Percentiles rank a stretch among this genome's conserved stretches.
Conservation (phyloP, 1,140 invertebrate species). For the Drosophila murphyi region DNA sequence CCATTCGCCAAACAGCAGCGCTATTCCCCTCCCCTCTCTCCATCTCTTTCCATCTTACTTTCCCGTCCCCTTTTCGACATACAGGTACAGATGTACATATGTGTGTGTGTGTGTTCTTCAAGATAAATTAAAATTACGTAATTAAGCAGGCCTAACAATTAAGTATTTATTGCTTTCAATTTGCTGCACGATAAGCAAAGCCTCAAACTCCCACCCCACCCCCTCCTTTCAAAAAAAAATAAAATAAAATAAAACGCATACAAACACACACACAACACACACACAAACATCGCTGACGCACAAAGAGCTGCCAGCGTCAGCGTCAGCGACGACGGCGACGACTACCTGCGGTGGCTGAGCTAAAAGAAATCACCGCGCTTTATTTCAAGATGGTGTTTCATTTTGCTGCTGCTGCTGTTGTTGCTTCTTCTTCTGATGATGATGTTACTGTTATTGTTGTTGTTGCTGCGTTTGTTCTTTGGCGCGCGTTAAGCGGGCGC, state of each 20-base stretch:
- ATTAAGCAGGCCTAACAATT: conserved; percentile 73
- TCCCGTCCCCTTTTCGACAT: not conserved
- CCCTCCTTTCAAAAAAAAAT: conserved; percentile 9
- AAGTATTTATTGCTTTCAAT: conserved; percentile 79
- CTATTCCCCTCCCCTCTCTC: not conserved
- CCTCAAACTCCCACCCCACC: conserved; percentile 3
- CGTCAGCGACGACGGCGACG: conserved; percentile 17
- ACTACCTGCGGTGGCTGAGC: conserved; percentile 44
- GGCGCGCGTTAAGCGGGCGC: conserved; percentile 20
- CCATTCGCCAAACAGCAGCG: conserved; percentile 1
- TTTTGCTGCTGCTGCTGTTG: conserved; percentile 13
- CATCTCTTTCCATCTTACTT: not conserved
- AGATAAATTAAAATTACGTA: conserved; percentile 77
- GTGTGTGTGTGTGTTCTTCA: conserved; percentile 29
- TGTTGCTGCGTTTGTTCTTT: conserved; percentile 27
- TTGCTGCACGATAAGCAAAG: conserved; percentile 69
- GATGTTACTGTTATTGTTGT: conserved; percentile 26
- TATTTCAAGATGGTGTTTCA: conserved; percentile 61
- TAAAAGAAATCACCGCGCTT: conserved; percentile 61
- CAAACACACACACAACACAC: not conserved
- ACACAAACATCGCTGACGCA: conserved; percentile 34
- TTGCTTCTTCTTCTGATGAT: conserved; percentile 26
- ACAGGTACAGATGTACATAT: not conserved
- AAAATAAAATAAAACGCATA: conserved; percentile 22
- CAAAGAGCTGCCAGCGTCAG: conserved; percentile 31